Base-by-base conservation (phyloP, 2,797 vertebrate genomes). In the Chrysocyon brachyurus region DNA sequence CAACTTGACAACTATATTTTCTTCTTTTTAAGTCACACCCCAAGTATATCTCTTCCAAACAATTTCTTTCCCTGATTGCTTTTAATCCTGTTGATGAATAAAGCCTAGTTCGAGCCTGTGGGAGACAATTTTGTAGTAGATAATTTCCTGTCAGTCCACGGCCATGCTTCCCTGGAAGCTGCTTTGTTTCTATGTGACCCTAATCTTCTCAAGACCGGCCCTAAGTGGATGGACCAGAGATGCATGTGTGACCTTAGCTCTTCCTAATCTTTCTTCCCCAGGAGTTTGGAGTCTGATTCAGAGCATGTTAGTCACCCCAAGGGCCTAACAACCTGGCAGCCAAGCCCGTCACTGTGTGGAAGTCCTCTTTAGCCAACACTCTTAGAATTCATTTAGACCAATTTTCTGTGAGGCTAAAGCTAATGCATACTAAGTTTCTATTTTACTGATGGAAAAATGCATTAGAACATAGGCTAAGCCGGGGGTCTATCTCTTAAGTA, bases 371-470 rank as follows among this genome's bases (percentile, higher is more conserved):
- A 73, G 77, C 31, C 92, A 77, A 73, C 19, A 59, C 17, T n/a
- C 28, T 21, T 33, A 52, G 33, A 94, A 21, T 86, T 61, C 85
- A 91, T 59, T 89, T 75, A 83, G 63, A 64, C n/a, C 31, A 75
- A 19, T 96, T 91, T 87, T 83, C 81, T 86, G 57, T 68, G 54
- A 75, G 31, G 12, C 11, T 17, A 91, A 75, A 94, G 49, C 81
- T 87, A 73, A 87, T 87, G 83, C 81, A 75, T 83, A 59, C 17
- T 40, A 28, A 79, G 12, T 68, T 84, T 87, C 28, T 28, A 78
- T 72, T 87, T 95, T 95, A 49, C 56, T 36, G 72, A 40, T 54
- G 26, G 61, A 95, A 96, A 91, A 61, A 64, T 75, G 6, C 15
- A 87, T 89, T 46, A 31, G 68, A 83, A 87, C 16, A 63, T 56